These are phyloP conservation scores for Samia ricini DNA, from an alignment of 1,140 invertebrate genomes.

Conservation along the genomic window DNA sequence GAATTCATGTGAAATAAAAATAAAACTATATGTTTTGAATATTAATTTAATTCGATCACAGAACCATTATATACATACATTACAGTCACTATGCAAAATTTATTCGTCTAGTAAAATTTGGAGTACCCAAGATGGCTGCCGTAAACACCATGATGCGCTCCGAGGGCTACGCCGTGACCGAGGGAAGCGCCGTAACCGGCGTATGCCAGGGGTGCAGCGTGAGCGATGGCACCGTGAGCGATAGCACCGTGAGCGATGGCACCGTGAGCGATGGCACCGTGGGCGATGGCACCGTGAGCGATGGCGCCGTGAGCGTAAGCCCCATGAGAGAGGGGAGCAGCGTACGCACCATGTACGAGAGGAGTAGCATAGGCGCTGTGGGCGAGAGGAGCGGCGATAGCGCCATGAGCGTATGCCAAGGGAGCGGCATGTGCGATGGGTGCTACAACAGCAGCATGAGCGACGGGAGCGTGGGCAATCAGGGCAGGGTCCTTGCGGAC, in stretches of 20 bases:
- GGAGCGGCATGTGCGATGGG: conserved; percentile 33
- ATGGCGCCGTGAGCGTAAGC: conserved; percentile 23
- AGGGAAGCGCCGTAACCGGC: conserved; percentile 24
- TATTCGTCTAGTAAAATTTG: conserved; percentile 35
- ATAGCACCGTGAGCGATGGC: conserved; percentile 20
- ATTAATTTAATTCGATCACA: conserved; percentile 38
- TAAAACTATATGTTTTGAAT: conserved; percentile 8
- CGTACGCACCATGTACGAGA: conserved; percentile 25
- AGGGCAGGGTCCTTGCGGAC: conserved; percentile 57
- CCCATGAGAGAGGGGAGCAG: conserved; percentile 23
- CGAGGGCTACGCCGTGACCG: conserved; percentile 34
- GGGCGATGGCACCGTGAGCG: conserved; percentile 10
- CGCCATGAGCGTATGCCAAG: conserved; percentile 32
- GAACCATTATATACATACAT: conserved; percentile 25
- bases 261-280: conserved; percentile 9
- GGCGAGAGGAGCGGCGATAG: conserved; percentile 33
- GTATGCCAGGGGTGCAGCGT: conserved; percentile 6
- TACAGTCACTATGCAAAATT: conserved; percentile 15
- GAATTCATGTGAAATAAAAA: background rate
- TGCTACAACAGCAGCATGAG: conserved; percentile 20
- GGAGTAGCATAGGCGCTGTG: too few relatives aligned
- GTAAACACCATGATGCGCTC: conserved; percentile 39
- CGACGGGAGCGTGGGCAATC: conserved; percentile 35
- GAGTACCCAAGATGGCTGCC: conserved; percentile 26
- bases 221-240: conserved; percentile 12